A percentile compares a stretch with the other conserved stretches of the same genome.
phyloP scores from a whole-genome alignment of 2,113 vertebrate genomes.

The Passer domesticus region DNA sequence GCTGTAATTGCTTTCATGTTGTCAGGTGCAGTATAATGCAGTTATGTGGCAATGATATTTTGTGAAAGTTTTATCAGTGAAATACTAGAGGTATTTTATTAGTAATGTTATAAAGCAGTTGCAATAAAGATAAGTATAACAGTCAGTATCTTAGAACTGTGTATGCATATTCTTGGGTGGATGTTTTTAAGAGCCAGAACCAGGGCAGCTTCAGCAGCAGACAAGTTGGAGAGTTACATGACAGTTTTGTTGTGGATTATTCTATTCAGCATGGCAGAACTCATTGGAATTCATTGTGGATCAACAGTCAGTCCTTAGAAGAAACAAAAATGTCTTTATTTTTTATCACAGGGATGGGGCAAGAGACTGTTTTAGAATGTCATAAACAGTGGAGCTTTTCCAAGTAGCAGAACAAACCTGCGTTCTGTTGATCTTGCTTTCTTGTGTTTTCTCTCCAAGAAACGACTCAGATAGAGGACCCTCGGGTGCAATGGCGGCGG shows the following conservation, averaged over 20 bases:
- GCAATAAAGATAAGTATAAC: neutral
- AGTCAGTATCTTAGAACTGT: neutral
- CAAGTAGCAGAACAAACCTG: neutral
- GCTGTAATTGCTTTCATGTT: neutral
- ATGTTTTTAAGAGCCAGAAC: neutral
- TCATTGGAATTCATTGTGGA: neutral
- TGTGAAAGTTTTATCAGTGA: neutral
- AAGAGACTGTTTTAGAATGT: neutral
- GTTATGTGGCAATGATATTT: neutral
- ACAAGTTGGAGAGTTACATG: neutral
- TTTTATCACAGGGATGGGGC: neutral
- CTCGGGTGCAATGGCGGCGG: constrained; percentile 91
- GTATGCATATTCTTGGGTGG: neutral
- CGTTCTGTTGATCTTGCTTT: neutral
- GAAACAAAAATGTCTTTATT: neutral
- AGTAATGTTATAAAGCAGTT: neutral
- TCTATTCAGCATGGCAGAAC: neutral
- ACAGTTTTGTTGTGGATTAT: neutral
- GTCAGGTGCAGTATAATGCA: neutral
- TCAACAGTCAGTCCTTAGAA: neutral
- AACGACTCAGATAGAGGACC: constrained; percentile 97
- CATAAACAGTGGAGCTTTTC: neutral
- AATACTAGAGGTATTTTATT: constrained; percentile 14
- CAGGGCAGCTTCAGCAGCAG: neutral
- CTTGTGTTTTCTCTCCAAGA: constrained; percentile 62